Percentiles rank a stretch among this genome's conserved stretches.
Evolutionary conservation across 2,113 vertebrate genomes (phyloP).

Genomic region (Laterallus jamaicensis): DNA sequence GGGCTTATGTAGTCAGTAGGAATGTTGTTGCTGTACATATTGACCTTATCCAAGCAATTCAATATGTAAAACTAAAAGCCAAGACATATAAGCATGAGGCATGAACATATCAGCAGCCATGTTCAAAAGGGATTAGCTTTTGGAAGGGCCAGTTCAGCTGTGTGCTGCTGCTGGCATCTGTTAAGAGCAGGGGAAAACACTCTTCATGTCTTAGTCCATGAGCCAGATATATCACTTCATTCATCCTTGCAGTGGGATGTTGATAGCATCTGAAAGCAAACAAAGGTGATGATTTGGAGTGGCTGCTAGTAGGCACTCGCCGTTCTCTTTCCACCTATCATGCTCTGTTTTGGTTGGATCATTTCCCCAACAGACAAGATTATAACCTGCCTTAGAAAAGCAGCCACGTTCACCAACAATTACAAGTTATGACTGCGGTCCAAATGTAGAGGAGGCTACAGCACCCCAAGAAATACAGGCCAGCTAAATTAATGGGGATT

Average conservation of each 20-base stretch:
- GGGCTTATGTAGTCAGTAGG: slow-evolving; percentile 9
- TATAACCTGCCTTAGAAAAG: slow-evolving; percentile 13
- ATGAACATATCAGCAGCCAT: slow-evolving; percentile 51
- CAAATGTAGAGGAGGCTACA: not conserved
- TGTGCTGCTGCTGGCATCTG: slow-evolving; percentile 52
- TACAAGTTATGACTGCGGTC: not conserved
- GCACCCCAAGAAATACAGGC: not conserved
- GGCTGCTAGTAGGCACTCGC: slow-evolving; percentile 5
- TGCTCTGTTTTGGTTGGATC: slow-evolving; percentile 45
- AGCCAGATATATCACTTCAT: slow-evolving; percentile 68
- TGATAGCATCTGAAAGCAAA: slow-evolving; percentile 69
- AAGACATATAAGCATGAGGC: slow-evolving; percentile 45
- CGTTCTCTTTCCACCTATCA: slow-evolving; percentile 32
- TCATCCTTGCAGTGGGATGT: slow-evolving; percentile 43
- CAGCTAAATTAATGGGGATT: not conserved
- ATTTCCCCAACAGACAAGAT: slow-evolving; percentile 27
- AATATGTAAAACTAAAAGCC: slow-evolving; percentile 56
- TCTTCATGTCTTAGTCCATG: slow-evolving; percentile 36
- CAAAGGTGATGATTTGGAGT: slow-evolving; percentile 59
- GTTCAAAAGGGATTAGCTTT: slow-evolving; percentile 44
- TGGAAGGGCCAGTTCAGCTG: slow-evolving; percentile 43
- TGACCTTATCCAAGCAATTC: slow-evolving; percentile 54
- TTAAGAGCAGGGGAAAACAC: slow-evolving; percentile 50
- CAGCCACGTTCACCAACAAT: not conserved
- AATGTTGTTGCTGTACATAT: slow-evolving; percentile 20